Base-by-base conservation (phyloP, 2,888 invertebrate genomes). In the Nudaria mundana region DNA sequence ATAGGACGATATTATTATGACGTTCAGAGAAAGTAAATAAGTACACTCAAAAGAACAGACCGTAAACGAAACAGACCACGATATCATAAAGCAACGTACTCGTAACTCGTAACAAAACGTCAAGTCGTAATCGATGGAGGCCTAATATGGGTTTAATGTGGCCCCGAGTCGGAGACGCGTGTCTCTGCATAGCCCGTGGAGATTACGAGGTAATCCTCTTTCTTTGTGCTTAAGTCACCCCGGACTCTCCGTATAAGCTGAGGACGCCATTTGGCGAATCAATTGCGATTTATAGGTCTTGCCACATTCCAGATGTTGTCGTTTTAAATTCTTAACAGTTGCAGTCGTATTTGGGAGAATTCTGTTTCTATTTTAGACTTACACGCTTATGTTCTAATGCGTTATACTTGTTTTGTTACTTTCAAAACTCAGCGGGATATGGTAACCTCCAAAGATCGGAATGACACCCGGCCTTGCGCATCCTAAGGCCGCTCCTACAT, bases 111-210 rank as follows among this genome's bases (percentile, higher is more conserved):
- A 62, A 63, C 70, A 71, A 71, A 71, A 71, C 69, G 73, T 69
- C 71, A 73, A 75, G 66, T 71, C 57, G 68, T 74, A 76, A 81
- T 78, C 78, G 76, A 81, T 80, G 66, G 66, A 58, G 70, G 76
- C 74, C 74, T 83, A 83, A 86, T 79, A 83, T 82, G 70, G 76
- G 72, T 78, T 79, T 82, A 81, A 82, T 80, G 73, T 76, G 75
- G 71, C 65, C 59, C 63, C 47, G 58, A 68, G 66, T 57, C 60
- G 52, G 60, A 60, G 67, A 68, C 73, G 81, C 83, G 86, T 85
- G 86, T 69, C 76, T 59, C 73, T 52, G 70, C 81, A 76, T 77
- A 71, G 62, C 68, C 65, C 63, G 52, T 43, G 55, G 68, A 80
- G 85, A 80, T 87, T 84, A 86, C 66, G 38, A 62, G 40, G 62